These are phyloP conservation scores for Eospalax fontanierii DNA, from an alignment of 2,797 vertebrate genomes.

Conservation along the genomic window DNA sequence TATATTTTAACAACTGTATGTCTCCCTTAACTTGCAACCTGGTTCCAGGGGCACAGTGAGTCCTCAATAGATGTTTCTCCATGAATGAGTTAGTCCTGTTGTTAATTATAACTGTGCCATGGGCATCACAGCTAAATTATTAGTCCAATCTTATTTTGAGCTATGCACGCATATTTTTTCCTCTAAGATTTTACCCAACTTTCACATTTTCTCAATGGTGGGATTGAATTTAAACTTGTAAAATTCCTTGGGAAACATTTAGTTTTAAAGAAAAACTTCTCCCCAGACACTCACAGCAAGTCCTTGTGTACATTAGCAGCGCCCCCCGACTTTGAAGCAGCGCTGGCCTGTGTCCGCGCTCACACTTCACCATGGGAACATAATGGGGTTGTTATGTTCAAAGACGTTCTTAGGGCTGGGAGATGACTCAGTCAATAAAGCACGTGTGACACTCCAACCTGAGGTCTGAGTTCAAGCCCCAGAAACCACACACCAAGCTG, in stretches of 20 bases:
- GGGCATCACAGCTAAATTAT: slow-evolving; percentile 26
- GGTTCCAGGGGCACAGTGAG: background rate
- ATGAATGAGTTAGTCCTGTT: slow-evolving; percentile 1
- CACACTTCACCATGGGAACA: slow-evolving; percentile 83
- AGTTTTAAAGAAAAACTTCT: slow-evolving; percentile 74
- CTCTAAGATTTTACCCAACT: slow-evolving; percentile 25
- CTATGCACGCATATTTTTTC: background rate
- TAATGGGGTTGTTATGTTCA: slow-evolving; percentile 90
- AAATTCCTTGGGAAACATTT: slow-evolving; percentile 3
- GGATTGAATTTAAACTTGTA: slow-evolving; percentile 58
- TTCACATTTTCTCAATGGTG: slow-evolving; percentile 55
- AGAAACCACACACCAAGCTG: too few species aligned
- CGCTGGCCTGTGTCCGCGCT: too few species aligned
- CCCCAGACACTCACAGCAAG: slow-evolving; percentile 67
- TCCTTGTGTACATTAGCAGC: slow-evolving; percentile 68
- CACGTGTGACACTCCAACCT: too few species aligned
- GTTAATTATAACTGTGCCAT: slow-evolving; percentile 22
- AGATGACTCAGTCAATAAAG: background rate
- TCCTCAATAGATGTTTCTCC: background rate
- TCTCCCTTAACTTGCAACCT: background rate
- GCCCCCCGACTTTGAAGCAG: slow-evolving; percentile 13
- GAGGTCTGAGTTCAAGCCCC: too few species aligned
- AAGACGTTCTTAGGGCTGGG: slow-evolving; percentile 86
- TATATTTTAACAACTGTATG: background rate
- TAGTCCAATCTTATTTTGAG: slow-evolving; percentile 20